Evolutionary conservation across 2,797 vertebrate genomes (phyloP).

Genomic region (Oophaga sylvatica): DNA sequence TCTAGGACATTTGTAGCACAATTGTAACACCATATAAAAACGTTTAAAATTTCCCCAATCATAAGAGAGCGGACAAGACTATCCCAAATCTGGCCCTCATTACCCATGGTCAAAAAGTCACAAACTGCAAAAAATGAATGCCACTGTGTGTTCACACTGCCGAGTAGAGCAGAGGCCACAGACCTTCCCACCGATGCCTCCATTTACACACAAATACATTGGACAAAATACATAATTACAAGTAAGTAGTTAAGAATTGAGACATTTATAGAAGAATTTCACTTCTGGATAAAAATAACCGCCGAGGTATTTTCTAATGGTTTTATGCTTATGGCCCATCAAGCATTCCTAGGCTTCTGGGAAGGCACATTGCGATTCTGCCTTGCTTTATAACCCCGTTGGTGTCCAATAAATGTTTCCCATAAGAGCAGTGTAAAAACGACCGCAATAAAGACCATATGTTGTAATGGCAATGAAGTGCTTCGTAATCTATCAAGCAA

Average conservation of each 20-base stretch:
- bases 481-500: slow-evolving; percentile 11
- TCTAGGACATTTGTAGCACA: no score
- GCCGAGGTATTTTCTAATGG: background rate
- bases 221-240: background rate
- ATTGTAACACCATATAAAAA: no score
- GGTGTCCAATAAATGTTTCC: slow-evolving; percentile 33
- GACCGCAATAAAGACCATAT: slow-evolving; percentile 35
- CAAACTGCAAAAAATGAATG: background rate
- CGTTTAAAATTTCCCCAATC: no score
- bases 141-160: background rate
- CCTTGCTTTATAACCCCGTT: background rate
- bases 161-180: background rate
- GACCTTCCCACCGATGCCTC: background rate
- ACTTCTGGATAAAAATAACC: background rate
- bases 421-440: slow-evolving; percentile 22
- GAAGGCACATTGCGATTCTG: background rate
- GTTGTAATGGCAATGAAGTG: slow-evolving; percentile 20
- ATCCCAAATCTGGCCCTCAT: no score
- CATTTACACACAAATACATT: background rate
- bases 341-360: background rate
- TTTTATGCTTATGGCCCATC: background rate
- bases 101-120: background rate
- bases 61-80: no score
- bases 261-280: background rate
- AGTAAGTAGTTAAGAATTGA: background rate